These are phyloP conservation scores for Heteropelma amictum DNA, from an alignment of 2,888 invertebrate genomes.

Conservation along the genomic window DNA sequence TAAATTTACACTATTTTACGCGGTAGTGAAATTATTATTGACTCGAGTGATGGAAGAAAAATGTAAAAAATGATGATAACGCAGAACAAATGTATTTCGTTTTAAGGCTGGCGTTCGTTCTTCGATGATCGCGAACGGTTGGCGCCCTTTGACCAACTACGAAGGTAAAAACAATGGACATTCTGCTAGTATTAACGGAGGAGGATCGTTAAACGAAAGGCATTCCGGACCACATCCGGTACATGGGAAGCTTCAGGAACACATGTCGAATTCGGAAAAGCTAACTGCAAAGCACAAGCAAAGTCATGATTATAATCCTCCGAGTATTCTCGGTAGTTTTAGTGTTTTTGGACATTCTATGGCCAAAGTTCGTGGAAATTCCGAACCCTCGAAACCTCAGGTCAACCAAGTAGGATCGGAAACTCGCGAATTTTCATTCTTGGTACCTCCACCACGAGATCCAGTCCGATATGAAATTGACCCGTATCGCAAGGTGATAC, in stretches of 20 bases:
- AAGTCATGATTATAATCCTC: constrained; percentile 60
- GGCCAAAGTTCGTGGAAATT: constrained; percentile 80
- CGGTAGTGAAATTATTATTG: no score
- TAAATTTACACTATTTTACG: no score
- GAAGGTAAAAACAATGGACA: constrained; percentile 69
- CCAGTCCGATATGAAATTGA: constrained; percentile 71
- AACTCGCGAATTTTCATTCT: constrained; percentile 71
- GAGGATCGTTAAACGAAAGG: constrained; percentile 21
- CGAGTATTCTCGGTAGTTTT: constrained; percentile 80
- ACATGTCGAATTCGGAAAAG: constrained; percentile 70
- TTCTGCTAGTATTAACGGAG: constrained; percentile 30
- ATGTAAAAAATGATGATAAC: neutral
- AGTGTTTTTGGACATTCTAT: constrained; percentile 81
- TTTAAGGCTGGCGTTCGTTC: constrained; percentile 67
- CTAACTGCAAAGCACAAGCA: constrained; percentile 64
- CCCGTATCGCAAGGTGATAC: constrained; percentile 65
- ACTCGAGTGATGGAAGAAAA: neutral
- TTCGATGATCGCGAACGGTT: constrained; percentile 73
- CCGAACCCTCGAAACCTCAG: constrained; percentile 60
- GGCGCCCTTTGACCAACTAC: constrained; percentile 73
- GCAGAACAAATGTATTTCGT: neutral
- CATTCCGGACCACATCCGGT: constrained; percentile 67
- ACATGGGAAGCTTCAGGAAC: constrained; percentile 71
- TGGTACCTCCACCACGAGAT: constrained; percentile 73
- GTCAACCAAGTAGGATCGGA: constrained; percentile 66